Conservation (phyloP, 2,888 invertebrate species). For the Polylopha cassiicola region DNA sequence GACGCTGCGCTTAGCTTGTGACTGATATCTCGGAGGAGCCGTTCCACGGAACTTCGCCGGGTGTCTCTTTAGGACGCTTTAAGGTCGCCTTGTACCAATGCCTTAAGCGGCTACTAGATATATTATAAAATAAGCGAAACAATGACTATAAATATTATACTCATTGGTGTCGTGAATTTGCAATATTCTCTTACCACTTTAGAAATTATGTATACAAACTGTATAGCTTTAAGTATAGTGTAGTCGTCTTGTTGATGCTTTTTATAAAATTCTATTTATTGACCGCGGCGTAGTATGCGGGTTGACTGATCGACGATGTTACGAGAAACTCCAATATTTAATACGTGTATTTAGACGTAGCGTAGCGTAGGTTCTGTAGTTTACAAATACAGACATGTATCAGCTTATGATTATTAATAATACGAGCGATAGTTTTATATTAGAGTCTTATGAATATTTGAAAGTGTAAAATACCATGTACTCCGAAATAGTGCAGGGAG, state of each 20-base stretch:
- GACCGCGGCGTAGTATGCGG: constrained; percentile 67
- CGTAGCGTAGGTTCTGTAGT: constrained; percentile 40
- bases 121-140: constrained; percentile 33
- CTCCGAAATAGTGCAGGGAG: no score
- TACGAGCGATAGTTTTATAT: constrained; percentile 67
- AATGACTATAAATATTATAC: constrained; percentile 42
- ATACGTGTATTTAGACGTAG: constrained; percentile 64
- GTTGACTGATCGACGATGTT: constrained; percentile 70
- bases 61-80: constrained; percentile 48
- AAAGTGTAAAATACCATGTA: constrained; percentile 38
- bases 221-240: constrained; percentile 73
- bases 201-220: constrained; percentile 74
- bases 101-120: constrained; percentile 48
- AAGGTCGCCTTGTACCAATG: constrained; percentile 57
- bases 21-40: constrained; percentile 2
- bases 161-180: constrained; percentile 58
- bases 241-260: constrained; percentile 76
- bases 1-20: constrained; percentile 6
- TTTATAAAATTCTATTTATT: constrained; percentile 75
- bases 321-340: constrained; percentile 69
- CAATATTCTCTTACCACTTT: constrained; percentile 74
- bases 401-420: constrained; percentile 56
- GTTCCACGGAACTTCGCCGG: constrained; percentile 26
- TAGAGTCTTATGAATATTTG: constrained; percentile 55
- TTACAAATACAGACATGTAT: constrained; percentile 43